Evolutionary conservation across 2,797 vertebrate species (phyloP).

Genomic region (Microcaecilia unicolor): DNA sequence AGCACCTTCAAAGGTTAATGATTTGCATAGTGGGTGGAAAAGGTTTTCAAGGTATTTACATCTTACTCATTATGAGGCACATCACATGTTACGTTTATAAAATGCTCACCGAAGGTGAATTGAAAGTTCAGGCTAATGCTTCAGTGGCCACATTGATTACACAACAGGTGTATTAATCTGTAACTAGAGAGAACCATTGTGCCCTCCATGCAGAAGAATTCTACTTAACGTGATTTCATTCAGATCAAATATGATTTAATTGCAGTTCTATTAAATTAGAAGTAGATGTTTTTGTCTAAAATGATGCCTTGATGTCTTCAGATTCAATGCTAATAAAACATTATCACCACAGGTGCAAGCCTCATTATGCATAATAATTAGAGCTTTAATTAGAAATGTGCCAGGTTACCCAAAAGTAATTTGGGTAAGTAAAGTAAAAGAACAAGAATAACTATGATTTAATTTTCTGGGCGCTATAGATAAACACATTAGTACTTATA

Average conservation of each 20-base stretch:
- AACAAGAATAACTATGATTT: constrained; percentile 4
- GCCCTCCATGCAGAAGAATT: constrained; percentile 27
- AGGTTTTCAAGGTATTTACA: too few relatives aligned
- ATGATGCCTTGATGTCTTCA: constrained; percentile 40
- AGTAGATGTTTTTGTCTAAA: constrained; percentile 34
- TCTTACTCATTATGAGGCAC: too few relatives aligned
- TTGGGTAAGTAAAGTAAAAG: constrained; percentile 16
- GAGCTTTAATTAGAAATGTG: constrained; percentile 33
- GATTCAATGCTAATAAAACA: constrained; percentile 39
- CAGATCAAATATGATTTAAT: constrained; percentile 40
- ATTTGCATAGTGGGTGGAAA: too few relatives aligned
- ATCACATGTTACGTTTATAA: constrained; percentile 43
- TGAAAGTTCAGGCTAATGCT: constrained; percentile 26
- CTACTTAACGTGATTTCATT: constrained; percentile 35
- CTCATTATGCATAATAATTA: constrained; percentile 42
- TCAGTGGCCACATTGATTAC: constrained; percentile 29
- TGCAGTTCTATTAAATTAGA: constrained; percentile 43
- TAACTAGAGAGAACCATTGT: constrained; percentile 33
- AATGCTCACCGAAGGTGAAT: constrained; percentile 31
- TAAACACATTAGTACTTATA: background rate
- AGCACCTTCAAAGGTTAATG: too few relatives aligned
- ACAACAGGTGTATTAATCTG: constrained; percentile 32
- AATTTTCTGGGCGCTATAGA: constrained; percentile 12
- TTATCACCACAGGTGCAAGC: constrained; percentile 45
- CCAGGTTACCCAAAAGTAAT: constrained; percentile 29